Evolutionary conservation across 2,888 invertebrate species (phyloP).

Genomic region (Hydrotaea cyrtoneurina): DNA sequence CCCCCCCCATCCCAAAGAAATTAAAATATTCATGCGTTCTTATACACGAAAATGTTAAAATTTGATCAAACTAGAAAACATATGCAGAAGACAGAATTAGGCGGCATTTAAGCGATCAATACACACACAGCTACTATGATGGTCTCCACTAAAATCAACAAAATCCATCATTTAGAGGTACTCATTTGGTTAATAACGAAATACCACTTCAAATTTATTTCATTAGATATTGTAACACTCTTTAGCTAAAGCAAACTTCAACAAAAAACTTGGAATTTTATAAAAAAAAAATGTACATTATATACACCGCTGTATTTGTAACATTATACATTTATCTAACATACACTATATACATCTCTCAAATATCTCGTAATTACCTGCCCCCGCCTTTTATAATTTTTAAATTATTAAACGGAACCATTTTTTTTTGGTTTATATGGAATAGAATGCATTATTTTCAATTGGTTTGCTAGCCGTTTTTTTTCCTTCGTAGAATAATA

Average conservation of each 20-base stretch:
- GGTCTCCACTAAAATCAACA: not conserved
- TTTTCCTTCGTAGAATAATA: not conserved
- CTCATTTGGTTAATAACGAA: slow-evolving; percentile 6
- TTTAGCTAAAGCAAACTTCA: slow-evolving; percentile 49
- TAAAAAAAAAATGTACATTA: slow-evolving; percentile 50
- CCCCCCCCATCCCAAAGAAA: not conserved
- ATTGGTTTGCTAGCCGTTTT: not conserved
- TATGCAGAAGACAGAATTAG: not conserved
- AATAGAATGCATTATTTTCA: slow-evolving; percentile 18
- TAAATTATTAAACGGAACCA: slow-evolving; percentile 35
- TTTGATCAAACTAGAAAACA: slow-evolving; percentile 2
- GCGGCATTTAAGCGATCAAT: not conserved
- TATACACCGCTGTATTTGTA: slow-evolving; percentile 53
- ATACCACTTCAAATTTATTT: slow-evolving; percentile 7
- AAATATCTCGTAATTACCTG: slow-evolving; percentile 12
- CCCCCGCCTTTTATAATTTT: not conserved
- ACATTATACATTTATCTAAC: slow-evolving; percentile 18
- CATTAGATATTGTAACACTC: slow-evolving; percentile 53
- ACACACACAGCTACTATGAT: not conserved
- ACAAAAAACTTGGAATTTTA: slow-evolving; percentile 46
- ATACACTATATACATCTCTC: not conserved
- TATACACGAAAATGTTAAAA: not conserved
- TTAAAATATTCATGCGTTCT: not conserved
- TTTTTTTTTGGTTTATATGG: slow-evolving; percentile 32
- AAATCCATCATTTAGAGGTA: not conserved